phyloP scores from a whole-genome alignment of 2,888 invertebrate species.

The Biston betularia region DNA sequence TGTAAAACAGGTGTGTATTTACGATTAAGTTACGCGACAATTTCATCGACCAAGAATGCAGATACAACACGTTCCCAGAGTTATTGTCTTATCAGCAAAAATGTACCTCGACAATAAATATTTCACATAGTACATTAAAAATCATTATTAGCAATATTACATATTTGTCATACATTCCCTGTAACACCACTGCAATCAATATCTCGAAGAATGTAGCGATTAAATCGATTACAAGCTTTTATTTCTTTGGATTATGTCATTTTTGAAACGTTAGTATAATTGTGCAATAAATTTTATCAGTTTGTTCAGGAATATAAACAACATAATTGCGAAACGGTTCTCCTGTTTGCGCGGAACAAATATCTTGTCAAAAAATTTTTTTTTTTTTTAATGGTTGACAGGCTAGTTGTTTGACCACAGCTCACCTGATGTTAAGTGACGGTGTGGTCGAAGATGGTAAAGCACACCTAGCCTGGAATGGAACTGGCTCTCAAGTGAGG shows the following conservation, averaged over 20 bases:
- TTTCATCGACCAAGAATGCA: constrained; percentile 36
- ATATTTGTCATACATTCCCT: constrained; percentile 42
- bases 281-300: constrained; percentile 33
- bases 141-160: constrained; percentile 39
- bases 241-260: constrained; percentile 49
- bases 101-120: constrained; percentile 37
- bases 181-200: constrained; percentile 43
- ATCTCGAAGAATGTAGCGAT: constrained; percentile 41
- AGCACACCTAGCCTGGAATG: no score
- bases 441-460: no score
- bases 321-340: background rate
- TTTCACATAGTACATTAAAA: constrained; percentile 29
- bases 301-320: constrained; percentile 10
- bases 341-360: background rate
- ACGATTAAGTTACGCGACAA: constrained; percentile 39
- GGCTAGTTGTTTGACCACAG: no score
- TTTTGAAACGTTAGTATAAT: constrained; percentile 41
- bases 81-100: constrained; percentile 39
- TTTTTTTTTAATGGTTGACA: no score
- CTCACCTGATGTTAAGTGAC: no score
- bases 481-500: no score
- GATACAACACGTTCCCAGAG: constrained; percentile 41
- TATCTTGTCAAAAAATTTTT: no score
- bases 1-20: constrained; percentile 37
- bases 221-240: constrained; percentile 40